A percentile compares a stretch with the other conserved stretches of the same genome.
phyloP scores from a whole-genome alignment of 2,113 vertebrate species.

The Callaeas wilsoni region DNA sequence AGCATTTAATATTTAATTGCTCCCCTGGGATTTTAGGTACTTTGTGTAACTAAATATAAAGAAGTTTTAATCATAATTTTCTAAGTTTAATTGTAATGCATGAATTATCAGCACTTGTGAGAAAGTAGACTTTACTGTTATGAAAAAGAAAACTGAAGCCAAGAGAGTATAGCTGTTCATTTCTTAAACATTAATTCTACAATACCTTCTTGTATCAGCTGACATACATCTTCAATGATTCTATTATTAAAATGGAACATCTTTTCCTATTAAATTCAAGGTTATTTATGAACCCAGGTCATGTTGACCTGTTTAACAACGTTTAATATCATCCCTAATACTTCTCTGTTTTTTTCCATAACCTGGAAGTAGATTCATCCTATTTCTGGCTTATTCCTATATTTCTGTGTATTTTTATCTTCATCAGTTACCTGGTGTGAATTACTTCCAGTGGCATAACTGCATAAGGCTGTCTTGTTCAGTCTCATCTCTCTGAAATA shows the following conservation, averaged over 20 bases:
- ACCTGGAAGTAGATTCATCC: not conserved
- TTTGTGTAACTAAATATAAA: not conserved
- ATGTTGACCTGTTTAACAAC: not conserved
- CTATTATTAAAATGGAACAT: not conserved
- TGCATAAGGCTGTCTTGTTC: not conserved
- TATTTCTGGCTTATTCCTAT: not conserved
- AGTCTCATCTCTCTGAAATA: not conserved
- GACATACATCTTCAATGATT: not conserved
- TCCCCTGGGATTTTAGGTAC: not conserved
- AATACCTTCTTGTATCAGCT: not conserved
- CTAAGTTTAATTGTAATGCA: not conserved
- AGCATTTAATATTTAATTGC: not conserved
- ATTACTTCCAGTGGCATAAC: not conserved
- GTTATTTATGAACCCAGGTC: not conserved
- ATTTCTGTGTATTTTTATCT: not conserved
- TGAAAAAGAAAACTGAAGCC: not conserved
- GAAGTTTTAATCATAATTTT: not conserved
- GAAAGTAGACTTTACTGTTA: not conserved
- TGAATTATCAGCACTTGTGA: not conserved
- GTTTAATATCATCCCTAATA: not conserved
- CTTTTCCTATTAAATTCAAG: not conserved
- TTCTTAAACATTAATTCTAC: not conserved
- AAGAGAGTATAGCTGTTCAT: not conserved
- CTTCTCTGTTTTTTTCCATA: not conserved
- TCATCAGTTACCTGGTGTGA: not conserved